These are phyloP conservation scores for Esox masquinongy DNA, from an alignment of 2,797 vertebrate species.

Conservation along the genomic window DNA sequence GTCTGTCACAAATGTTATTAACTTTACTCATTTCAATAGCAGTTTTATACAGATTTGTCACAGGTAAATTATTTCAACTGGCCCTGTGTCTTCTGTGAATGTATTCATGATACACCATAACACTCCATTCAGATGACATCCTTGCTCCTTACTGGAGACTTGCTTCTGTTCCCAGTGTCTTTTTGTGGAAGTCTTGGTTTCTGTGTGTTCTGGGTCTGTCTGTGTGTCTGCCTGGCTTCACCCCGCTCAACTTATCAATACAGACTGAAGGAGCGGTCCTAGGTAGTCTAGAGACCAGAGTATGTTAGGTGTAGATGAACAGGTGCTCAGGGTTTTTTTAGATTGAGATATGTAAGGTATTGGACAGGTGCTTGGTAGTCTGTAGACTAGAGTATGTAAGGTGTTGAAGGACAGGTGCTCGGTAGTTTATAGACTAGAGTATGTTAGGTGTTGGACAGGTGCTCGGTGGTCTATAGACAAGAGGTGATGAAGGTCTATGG, in stretches of 20 bases:
- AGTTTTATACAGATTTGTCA: no score
- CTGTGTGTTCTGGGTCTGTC: conserved; percentile 5
- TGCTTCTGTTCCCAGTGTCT: background rate
- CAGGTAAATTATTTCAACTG: no score
- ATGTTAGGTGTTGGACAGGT: background rate
- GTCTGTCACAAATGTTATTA: no score
- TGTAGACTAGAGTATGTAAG: background rate
- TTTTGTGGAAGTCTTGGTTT: background rate
- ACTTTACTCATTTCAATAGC: no score
- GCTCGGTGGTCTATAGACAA: background rate
- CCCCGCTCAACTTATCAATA: no score
- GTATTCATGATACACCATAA: no score
- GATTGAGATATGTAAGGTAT: background rate
- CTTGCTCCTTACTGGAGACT: background rate
- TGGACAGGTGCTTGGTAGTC: background rate
- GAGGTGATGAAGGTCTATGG: background rate
- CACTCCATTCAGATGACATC: background rate
- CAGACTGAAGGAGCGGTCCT: no score
- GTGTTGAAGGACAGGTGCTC: background rate
- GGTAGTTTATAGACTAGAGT: background rate
- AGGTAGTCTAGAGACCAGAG: no score
- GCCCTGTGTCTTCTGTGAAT: no score
- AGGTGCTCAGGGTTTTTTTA: background rate
- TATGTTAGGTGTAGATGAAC: background rate
- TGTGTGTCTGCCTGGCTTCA: conserved; percentile 1